Conservation (phyloP, 2,797 vertebrate species). For the Danio jaintianensis region DNA sequence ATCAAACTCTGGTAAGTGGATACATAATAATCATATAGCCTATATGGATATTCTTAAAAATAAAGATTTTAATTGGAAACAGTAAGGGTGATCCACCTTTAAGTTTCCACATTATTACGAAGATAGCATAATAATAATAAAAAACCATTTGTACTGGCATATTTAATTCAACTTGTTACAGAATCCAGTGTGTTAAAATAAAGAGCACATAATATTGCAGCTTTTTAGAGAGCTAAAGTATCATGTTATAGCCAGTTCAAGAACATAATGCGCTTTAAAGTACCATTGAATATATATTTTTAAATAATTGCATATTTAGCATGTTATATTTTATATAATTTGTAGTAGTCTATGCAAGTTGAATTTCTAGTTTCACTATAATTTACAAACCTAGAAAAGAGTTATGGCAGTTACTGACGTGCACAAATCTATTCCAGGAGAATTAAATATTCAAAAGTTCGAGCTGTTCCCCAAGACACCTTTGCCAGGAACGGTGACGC, state of each 20-base stretch:
- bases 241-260: background rate
- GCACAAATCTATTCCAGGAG: constrained; percentile 68
- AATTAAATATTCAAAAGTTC: constrained; percentile 93
- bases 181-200: background rate
- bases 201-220: background rate
- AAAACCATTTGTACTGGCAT: too few relatives aligned
- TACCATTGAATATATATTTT: background rate
- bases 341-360: background rate
- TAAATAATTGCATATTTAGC: background rate
- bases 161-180: background rate
- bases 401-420: background rate
- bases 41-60: background rate
- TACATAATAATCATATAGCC: background rate
- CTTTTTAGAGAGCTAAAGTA: background rate
- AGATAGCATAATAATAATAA: too few relatives aligned
- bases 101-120: too few relatives aligned
- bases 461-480: constrained; percentile 92
- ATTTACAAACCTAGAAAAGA: background rate
- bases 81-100: too few relatives aligned
- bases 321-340: background rate
- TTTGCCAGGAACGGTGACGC: constrained; percentile 79
- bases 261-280: background rate
- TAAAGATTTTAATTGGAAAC: background rate
- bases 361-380: background rate
- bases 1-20: constrained; percentile 78